Conservation (phyloP, 1,140 invertebrate species). For the Diorhabda sublineata region DNA sequence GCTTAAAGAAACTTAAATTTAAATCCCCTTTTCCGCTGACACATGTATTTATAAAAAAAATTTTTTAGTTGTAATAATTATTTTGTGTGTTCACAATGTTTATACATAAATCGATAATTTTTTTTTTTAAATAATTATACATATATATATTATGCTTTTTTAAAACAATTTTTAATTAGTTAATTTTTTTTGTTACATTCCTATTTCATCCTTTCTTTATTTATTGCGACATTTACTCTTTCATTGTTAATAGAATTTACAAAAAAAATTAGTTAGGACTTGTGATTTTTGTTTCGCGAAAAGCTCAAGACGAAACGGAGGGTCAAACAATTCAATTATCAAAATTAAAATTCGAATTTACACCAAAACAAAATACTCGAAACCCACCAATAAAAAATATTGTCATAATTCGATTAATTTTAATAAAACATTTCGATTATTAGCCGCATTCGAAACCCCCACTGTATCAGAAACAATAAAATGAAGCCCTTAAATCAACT, state of each 20-base stretch:
- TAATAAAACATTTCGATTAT: slow-evolving; percentile 11
- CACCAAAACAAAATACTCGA: too few species aligned
- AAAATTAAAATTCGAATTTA: too few species aligned
- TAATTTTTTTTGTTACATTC: slow-evolving; percentile 23
- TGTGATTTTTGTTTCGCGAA: not conserved
- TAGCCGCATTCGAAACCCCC: not conserved
- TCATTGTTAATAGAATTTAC: not conserved
- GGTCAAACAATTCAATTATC: not conserved
- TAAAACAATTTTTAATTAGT: slow-evolving; percentile 19
- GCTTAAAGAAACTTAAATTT: too few species aligned
- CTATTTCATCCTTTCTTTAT: slow-evolving; percentile 16
- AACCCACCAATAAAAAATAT: too few species aligned
- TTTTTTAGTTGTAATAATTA: slow-evolving; percentile 25
- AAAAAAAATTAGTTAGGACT: not conserved
- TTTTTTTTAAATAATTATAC: slow-evolving; percentile 21
- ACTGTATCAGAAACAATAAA: too few species aligned
- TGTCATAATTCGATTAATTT: not conserved
- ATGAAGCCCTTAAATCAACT: too few species aligned
- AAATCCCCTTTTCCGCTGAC: not conserved
- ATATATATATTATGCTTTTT: slow-evolving; percentile 16
- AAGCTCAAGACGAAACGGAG: not conserved
- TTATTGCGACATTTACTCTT: slow-evolving; percentile 4
- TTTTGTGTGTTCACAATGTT: slow-evolving; percentile 29
- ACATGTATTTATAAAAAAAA: slow-evolving; percentile 14
- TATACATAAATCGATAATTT: slow-evolving; percentile 11